Evolutionary conservation across 2,888 invertebrate species (phyloP), one percentile per base, ranked within the genome.

Genomic region (Philereme vetulata): DNA sequence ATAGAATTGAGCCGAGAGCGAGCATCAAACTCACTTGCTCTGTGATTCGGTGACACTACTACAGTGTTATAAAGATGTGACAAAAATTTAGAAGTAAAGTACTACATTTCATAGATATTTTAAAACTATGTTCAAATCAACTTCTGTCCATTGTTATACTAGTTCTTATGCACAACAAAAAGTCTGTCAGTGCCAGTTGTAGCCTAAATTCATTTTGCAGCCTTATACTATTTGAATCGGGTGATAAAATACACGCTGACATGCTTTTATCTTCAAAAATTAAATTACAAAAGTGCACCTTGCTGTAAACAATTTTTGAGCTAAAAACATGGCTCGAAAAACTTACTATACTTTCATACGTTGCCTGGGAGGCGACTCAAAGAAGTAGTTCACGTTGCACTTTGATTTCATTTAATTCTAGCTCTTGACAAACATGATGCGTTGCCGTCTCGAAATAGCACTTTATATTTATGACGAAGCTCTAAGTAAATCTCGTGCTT

Each of bases 381-480:
- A 21, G 4, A 3, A 21, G 32, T 6, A 48, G 35, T 36, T 35
- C 35, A 48, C n/a, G 36, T 44, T 52, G 21, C 52, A 46, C 36
- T 46, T 36, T 46, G 8, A 46, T 21, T 38, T 8, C 6, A 38
- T 8, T 38, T 53, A 33, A 7, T 53, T 46, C 32, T 32, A 45
- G 33, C n/a, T 46, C 32, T 40, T 9, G 33, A 50, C 44, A 44
- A 51, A 56, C 46, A 40, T 33, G 34, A 53, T 56, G 8, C 56
- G 51, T 46, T 56, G 34, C 40, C 33, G 45, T 56, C 38, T 48
- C 35, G 6, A 51, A 57, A 57, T 46, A 46, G 46, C 46, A 57
- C 56, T 49, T 57, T 42, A 57, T 51, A 56, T 56, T 56, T 51
- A 56, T 56, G 51, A n/a, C n/a, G n/a, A 56, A 45, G 38, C 38